Conservation (phyloP, 2,888 invertebrate genomes). For the Physocephala rufipes region DNA sequence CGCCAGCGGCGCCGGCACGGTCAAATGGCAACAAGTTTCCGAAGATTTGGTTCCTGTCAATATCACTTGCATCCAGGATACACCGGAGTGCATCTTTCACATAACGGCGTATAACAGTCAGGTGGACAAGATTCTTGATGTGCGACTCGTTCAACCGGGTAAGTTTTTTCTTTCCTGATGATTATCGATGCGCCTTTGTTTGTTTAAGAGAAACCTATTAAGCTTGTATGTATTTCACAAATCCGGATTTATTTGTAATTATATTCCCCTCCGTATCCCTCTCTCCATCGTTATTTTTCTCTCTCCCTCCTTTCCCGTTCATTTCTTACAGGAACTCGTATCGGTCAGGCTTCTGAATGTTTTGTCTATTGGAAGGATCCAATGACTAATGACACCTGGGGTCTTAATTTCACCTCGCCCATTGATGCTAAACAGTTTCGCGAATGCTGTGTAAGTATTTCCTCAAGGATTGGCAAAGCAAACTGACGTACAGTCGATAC, state of each 20-base stretch:
- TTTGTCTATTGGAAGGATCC: conserved; percentile 99
- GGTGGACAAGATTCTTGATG: conserved; percentile 98
- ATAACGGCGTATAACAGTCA: conserved; percentile 99
- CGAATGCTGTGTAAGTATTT: conserved; percentile 93
- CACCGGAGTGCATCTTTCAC: conserved; percentile 96
- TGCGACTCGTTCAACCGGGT: conserved; percentile 97
- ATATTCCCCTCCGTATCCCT: neutral
- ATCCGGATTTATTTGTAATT: neutral
- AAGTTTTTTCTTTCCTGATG: conserved; percentile 54
- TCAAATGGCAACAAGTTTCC: conserved; percentile 97
- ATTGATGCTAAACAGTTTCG: conserved; percentile 97
- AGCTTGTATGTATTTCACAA: neutral
- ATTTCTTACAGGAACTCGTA: conserved; percentile 81
- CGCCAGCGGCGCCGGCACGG: conserved; percentile 89
- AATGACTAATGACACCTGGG: conserved; percentile 97
- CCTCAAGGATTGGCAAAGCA: conserved; percentile 59
- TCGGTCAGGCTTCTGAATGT: conserved; percentile 98
- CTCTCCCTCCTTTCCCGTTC: neutral
- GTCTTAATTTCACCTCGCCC: conserved; percentile 96
- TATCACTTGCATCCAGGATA: conserved; percentile 97
- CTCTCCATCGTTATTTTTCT: neutral
- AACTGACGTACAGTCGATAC: conserved; percentile 38
- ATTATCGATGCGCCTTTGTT: conserved; percentile 90
- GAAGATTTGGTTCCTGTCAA: conserved; percentile 98
- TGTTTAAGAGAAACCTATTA: neutral